Conservation (phyloP, 2,797 vertebrate species). For the Typhlichthys eigenmanni region DNA sequence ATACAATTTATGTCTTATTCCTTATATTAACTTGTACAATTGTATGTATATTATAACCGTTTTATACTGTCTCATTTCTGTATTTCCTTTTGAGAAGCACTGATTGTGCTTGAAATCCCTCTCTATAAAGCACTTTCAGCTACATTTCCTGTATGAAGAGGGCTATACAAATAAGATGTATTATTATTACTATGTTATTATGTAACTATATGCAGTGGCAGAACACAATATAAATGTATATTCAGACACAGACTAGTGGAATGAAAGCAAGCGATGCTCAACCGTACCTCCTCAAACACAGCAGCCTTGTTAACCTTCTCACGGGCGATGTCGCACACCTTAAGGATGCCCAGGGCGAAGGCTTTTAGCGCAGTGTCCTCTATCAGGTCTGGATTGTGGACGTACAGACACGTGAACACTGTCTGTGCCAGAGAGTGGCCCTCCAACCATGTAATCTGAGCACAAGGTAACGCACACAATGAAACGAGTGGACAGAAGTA, state of each 20-base stretch:
- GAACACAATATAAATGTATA: background rate
- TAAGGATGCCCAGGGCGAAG: constrained; percentile 94
- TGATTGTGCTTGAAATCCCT: too few relatives aligned
- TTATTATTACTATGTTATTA: too few relatives aligned
- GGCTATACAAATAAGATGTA: too few relatives aligned
- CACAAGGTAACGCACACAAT: constrained; percentile 21
- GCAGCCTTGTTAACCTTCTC: constrained; percentile 99
- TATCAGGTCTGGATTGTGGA: constrained; percentile 97
- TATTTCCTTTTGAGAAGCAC: too few relatives aligned
- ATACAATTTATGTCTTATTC: too few relatives aligned
- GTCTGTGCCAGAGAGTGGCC: constrained; percentile 98
- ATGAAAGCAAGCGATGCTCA: background rate
- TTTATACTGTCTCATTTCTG: too few relatives aligned
- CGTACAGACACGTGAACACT: constrained; percentile 96
- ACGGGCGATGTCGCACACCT: constrained; percentile 96
- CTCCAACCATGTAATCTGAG: constrained; percentile 97
- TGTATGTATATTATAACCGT: too few relatives aligned
- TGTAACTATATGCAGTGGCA: too few relatives aligned
- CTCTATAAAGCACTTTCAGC: too few relatives aligned
- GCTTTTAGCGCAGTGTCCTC: constrained; percentile 97
- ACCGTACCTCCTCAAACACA: constrained; percentile 93
- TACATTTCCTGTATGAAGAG: too few relatives aligned
- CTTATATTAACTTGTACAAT: too few relatives aligned
- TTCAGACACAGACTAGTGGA: background rate
- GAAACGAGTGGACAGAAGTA: background rate